Evolutionary conservation across 2,797 vertebrate species (phyloP).

Genomic region (Lutra lutra): DNA sequence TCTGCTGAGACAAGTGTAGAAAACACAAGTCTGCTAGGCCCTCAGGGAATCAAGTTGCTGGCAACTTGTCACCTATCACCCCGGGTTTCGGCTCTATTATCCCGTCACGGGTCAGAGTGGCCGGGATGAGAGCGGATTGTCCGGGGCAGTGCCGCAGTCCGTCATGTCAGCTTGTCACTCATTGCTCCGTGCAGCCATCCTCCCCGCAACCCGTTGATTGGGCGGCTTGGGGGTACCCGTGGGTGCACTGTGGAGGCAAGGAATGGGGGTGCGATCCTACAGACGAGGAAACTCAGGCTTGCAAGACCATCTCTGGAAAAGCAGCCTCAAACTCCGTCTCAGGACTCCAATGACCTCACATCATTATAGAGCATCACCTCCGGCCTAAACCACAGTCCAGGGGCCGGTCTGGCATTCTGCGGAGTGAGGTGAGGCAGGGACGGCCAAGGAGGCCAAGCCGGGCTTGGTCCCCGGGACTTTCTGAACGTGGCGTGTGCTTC

Average conservation of each 20-base stretch:
- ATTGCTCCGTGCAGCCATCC: fast-evolving
- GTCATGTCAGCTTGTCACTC: fast-evolving
- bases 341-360: fast-evolving
- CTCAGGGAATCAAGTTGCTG: not conserved
- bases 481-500: not conserved
- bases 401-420: fast-evolving
- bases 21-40: not conserved
- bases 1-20: fast-evolving
- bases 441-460: not conserved
- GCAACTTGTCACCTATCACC: not conserved
- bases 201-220: fast-evolving
- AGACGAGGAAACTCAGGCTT: not conserved
- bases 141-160: fast-evolving
- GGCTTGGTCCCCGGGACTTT: conserved; percentile 35
- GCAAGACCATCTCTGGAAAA: not conserved
- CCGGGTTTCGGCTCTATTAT: not conserved
- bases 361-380: not conserved
- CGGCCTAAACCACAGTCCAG: fast-evolving
- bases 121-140: not conserved
- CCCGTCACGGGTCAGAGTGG: not conserved
- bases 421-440: not conserved
- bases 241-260: fast-evolving
- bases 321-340: not conserved
- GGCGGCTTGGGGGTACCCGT: fast-evolving
- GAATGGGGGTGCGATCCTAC: not conserved